Evolutionary conservation across 2,888 invertebrate genomes (phyloP).

Genomic region (Cancer borealis): DNA sequence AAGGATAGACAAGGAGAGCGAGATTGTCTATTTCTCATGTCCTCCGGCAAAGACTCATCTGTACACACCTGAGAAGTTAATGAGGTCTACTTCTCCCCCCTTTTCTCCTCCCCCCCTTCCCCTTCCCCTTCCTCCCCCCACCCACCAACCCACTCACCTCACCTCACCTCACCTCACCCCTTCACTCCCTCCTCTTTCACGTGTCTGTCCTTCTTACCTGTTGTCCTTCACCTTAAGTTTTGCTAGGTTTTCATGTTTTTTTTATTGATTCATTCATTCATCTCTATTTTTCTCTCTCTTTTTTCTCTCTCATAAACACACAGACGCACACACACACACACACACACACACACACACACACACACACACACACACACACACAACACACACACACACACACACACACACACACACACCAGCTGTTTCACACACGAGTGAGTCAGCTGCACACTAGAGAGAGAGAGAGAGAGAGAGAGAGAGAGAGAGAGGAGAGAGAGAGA

Average conservation of each 20-base stretch:
- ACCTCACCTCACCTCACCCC: neutral
- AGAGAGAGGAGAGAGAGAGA: slow-evolving; percentile 1
- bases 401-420: neutral
- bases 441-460: neutral
- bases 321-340: no score
- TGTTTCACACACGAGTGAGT: neutral
- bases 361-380: no score
- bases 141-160: no score
- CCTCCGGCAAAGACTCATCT: neutral
- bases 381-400: no score
- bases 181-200: neutral
- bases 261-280: neutral
- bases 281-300: no score
- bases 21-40: neutral
- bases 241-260: neutral
- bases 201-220: slow-evolving; percentile 17
- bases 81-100: neutral
- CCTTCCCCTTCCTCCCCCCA: no score
- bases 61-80: neutral
- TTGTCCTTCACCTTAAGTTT: slow-evolving; percentile 3
- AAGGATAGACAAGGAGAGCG: neutral
- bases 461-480: slow-evolving; percentile 2
- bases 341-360: no score
- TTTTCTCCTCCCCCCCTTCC: neutral
- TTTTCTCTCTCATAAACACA: neutral